Conservation (phyloP, 1,140 invertebrate species). For the Papilio aristodemus region DNA sequence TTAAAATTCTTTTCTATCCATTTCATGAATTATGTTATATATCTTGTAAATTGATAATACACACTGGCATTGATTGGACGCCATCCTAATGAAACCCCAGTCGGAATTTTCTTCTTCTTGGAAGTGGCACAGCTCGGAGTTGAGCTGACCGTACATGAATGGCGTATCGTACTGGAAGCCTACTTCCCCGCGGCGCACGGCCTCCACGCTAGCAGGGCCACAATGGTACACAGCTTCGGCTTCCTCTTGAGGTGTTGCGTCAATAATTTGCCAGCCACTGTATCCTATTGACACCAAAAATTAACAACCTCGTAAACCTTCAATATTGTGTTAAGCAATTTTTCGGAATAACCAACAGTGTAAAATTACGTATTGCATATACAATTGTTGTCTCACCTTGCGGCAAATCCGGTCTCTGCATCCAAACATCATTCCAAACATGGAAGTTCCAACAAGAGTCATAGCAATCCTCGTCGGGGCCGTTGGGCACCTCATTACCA, state of each 20-base stretch:
- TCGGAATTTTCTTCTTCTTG: constrained; percentile 84
- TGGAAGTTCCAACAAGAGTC: constrained; percentile 90
- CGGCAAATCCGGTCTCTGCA: constrained; percentile 87
- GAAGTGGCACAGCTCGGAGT: constrained; percentile 88
- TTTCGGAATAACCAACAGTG: neutral
- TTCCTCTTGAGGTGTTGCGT: constrained; percentile 88
- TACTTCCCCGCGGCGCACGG: constrained; percentile 87
- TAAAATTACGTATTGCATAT: neutral
- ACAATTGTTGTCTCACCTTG: constrained; percentile 58
- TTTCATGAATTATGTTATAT: constrained; percentile 23
- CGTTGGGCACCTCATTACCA: constrained; percentile 83
- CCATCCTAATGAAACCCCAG: constrained; percentile 84
- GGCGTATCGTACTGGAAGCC: constrained; percentile 87
- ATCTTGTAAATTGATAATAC: constrained; percentile 43
- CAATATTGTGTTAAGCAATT: constrained; percentile 1
- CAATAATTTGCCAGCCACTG: constrained; percentile 90
- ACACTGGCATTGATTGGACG: constrained; percentile 84
- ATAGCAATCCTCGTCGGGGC: constrained; percentile 82
- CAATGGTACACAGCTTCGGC: constrained; percentile 85
- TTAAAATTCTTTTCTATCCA: neutral
- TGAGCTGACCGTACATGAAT: constrained; percentile 90
- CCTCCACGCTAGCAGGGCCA: constrained; percentile 86
- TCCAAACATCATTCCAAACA: constrained; percentile 93
- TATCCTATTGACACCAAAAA: constrained; percentile 77
- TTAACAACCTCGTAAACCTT: neutral